Base-by-base conservation (phyloP, 1,140 invertebrate genomes). In the Uloborus diversus region DNA sequence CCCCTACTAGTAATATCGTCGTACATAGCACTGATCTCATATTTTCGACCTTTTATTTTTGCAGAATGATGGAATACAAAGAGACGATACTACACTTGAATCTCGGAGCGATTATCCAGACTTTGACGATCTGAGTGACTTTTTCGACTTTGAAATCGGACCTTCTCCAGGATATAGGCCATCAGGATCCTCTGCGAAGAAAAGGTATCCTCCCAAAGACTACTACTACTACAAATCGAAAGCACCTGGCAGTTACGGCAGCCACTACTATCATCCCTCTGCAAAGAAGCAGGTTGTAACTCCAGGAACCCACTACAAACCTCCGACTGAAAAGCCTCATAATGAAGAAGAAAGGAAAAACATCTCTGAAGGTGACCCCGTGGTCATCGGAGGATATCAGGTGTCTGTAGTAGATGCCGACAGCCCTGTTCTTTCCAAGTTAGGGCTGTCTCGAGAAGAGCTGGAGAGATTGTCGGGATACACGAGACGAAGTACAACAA, bases 71-170 rank as follows among this genome's bases (percentile, higher is more conserved):
- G n/a, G n/a, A n/a, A n/a, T n/a, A n/a, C n/a, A n/a, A n/a, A n/a
- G 65, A 9, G 47, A 66, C 11, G 32, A 33, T 1, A 11, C 25
- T 1, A 14, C 57, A 1, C 42, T 68, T n/a, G n/a, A 68, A 17
- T 47, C 64, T 49, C 23, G 76, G 4, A 47, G 28, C 9, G 76
- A 79, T 9, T 69, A 68, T 20, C 64, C 64, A 11, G 65, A 79
- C 13, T 59, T 68, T 4, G 76, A 79, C 23, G 76, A 68, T 14
- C 20, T 79, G 20, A 79, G 56, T 49, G 42, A 51, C 4, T 79
- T 79, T 62, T 79, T 79, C 32, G 76, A 79, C n/a, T 79, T 79
- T 17, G 65, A 78, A 2, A 27, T 78, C 0, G 32, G 32, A 30
- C 49, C 76, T 3, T 42, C 75, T 7, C 27, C 11, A 14, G 42